Evolutionary conservation across 92 coral and sea anemone species (phyloP), one percentile per base, ranked within the genome.

Genomic region (Epizoanthus stellaris): DNA sequence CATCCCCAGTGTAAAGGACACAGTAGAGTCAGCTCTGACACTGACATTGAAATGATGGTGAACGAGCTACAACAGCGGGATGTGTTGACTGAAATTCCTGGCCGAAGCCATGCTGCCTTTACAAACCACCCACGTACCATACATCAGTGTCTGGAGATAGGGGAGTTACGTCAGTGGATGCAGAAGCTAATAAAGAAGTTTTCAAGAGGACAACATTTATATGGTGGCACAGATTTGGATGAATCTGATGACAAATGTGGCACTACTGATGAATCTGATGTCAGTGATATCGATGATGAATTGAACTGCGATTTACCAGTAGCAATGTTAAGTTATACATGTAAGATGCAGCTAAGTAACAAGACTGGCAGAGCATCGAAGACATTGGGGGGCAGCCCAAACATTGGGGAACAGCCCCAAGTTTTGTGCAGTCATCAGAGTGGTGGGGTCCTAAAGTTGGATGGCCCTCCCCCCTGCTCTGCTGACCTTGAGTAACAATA

Each of bases 31-130:
- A 47, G 67, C 30, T 76, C 82, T 20, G 82, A 76, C 11, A 39
- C 38, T 76, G 82, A 76, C 34, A 38, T 76, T 23, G 36, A 20
- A 21, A 17, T 76, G 36, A 47, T 76, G 82, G 30, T 76, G 36
- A 76, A 76, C 17, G 82, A 76, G 21, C 82, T 76, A 52, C 82
- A n/a, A 42, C 21, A n/a, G 19, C 66, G 66, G 5, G 49, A 76
- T n/a, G 82, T 56, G 0, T 53, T 76, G 19, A 56, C 19, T 13
- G 16, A 45, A 49, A 52, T 19, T 9, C 14, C 61, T 6, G 42
- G 61, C 1, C 40, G 82, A 45, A 21, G 19, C 16, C 82, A 76
- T 66, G 15, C 36, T 45, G 82, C 82, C 59, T 76, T 76, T 39
- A 6, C 16, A 52, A n/a, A 13, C 25, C 82, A 43, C 14, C 82